Evolutionary conservation across 2,113 vertebrate species (phyloP).

Genomic region (Pedionomus torquatus): DNA sequence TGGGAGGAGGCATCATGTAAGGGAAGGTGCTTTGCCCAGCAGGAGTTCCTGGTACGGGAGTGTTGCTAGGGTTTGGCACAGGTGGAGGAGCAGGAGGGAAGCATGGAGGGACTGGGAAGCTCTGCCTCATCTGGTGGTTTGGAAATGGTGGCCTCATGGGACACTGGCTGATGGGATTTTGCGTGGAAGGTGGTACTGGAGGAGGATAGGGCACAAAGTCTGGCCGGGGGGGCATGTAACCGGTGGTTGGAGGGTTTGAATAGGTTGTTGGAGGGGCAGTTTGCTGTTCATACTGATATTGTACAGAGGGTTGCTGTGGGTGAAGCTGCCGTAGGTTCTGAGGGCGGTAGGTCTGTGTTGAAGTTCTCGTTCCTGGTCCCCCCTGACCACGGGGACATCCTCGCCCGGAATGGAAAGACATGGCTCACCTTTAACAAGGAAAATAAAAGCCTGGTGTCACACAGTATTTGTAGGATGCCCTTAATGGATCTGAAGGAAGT

Average conservation of each 20-base stretch:
- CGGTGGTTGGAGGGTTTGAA: slow-evolving; percentile 73
- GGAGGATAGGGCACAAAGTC: slow-evolving; percentile 91
- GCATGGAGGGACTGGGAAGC: slow-evolving; percentile 87
- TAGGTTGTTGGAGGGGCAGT: slow-evolving; percentile 77
- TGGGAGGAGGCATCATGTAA: slow-evolving; percentile 88
- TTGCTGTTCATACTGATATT: slow-evolving; percentile 88
- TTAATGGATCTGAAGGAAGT: neutral
- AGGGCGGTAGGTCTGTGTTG: slow-evolving; percentile 82
- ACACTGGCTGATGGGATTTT: slow-evolving; percentile 81
- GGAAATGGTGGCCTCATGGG: slow-evolving; percentile 84
- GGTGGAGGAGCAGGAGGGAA: slow-evolving; percentile 88
- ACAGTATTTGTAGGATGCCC: neutral
- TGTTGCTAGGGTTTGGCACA: slow-evolving; percentile 75
- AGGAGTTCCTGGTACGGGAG: slow-evolving; percentile 68
- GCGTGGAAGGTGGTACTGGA: slow-evolving; percentile 78
- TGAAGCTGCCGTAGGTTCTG: slow-evolving; percentile 82
- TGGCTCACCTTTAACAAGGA: slow-evolving; percentile 67
- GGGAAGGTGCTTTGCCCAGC: slow-evolving; percentile 84
- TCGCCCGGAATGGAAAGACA: slow-evolving; percentile 91
- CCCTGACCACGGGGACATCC: slow-evolving; percentile 84
- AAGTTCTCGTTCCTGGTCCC: slow-evolving; percentile 78
- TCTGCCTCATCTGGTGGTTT: slow-evolving; percentile 82
- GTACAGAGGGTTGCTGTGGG: slow-evolving; percentile 80
- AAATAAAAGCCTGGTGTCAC: neutral
- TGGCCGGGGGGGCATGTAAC: slow-evolving; percentile 83